Conservation (phyloP, 2,113 vertebrate species). For the Hydrolagus affinis region DNA sequence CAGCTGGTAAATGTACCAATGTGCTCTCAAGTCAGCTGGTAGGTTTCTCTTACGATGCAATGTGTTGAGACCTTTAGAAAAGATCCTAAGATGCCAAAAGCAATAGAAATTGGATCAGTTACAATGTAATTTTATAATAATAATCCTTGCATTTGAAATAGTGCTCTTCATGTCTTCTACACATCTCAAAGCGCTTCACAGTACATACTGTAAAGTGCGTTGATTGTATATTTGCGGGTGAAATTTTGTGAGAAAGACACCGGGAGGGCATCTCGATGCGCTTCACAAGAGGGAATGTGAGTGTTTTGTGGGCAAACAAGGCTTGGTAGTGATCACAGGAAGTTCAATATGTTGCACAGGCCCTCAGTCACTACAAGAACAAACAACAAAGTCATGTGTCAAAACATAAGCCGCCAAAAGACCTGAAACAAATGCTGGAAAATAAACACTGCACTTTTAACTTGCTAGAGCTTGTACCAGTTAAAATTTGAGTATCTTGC, state of each 20-base stretch:
- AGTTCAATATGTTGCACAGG: not conserved
- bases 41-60: not conserved
- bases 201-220: too few species aligned
- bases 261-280: too few species aligned
- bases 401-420: not conserved
- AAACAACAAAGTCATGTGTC: not conserved
- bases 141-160: too few species aligned
- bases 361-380: not conserved
- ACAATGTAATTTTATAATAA: slow-evolving; percentile 9
- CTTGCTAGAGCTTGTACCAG: not conserved
- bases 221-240: too few species aligned
- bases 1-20: slow-evolving; percentile 8
- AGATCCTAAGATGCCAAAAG: not conserved
- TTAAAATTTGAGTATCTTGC: not conserved
- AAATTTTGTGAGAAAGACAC: too few species aligned
- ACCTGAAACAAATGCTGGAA: too few species aligned
- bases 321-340: not conserved
- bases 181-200: too few species aligned
- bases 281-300: too few species aligned
- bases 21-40: not conserved
- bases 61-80: not conserved
- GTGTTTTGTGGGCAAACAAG: not conserved
- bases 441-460: not conserved
- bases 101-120: not conserved
- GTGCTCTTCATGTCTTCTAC: too few species aligned